A percentile compares a stretch with the other conserved stretches of the same genome.
Conservation (phyloP, 2,888 invertebrate genomes). For the Cerastis rubricosa region DNA sequence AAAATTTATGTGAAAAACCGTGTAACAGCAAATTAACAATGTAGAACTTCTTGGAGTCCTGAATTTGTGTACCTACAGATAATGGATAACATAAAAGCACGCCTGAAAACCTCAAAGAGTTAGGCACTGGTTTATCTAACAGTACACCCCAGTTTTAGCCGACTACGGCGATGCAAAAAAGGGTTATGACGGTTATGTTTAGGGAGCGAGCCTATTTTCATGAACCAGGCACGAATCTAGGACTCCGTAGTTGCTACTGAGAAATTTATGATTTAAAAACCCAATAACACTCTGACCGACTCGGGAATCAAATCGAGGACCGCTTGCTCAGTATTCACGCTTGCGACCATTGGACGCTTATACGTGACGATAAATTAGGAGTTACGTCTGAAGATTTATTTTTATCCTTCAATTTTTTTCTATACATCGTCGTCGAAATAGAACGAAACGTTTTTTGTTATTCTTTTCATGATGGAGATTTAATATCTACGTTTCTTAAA, state of each 20-base stretch:
- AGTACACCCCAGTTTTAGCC: not conserved
- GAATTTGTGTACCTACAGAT: not conserved
- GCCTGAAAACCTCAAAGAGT: not conserved
- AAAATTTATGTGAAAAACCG: not conserved
- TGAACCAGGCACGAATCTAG: no score
- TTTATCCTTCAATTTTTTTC: conserved; percentile 13
- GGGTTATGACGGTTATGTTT: not conserved
- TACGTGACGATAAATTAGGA: conserved; percentile 25
- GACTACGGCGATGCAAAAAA: no score
- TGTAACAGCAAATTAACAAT: not conserved
- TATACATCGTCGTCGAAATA: conserved; percentile 33
- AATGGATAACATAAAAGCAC: not conserved
- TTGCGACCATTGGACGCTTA: not conserved
- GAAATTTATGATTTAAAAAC: not conserved
- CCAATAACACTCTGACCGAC: not conserved
- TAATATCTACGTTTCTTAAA: conserved; percentile 60
- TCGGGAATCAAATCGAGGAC: not conserved
- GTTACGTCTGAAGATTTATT: conserved; percentile 28
- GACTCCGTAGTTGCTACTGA: not conserved
- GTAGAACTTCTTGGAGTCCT: not conserved
- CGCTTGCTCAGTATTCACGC: not conserved
- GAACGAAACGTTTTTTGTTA: conserved; percentile 28
- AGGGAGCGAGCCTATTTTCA: not conserved
- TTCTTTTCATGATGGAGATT: conserved; percentile 62
- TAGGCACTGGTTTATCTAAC: not conserved